Evolutionary conservation across 2,797 vertebrate genomes (phyloP), one percentile per base, ranked within the genome.

Genomic region (Aratinga solstitialis): DNA sequence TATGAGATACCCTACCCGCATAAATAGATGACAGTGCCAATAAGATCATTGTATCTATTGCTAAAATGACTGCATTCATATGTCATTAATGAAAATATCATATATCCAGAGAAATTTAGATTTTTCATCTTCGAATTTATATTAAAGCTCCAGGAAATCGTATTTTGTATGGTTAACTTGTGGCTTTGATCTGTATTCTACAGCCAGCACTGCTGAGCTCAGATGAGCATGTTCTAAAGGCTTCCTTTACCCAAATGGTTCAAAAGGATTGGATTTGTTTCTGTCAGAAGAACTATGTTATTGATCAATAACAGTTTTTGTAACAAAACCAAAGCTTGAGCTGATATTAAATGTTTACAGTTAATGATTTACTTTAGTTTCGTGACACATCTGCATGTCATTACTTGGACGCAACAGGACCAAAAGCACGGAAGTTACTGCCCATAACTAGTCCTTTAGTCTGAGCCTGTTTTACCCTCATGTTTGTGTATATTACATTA

Each of bases 401-500:
- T 67, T 56, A 67, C 78, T 87, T 50, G 29, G 26, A 72, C 38
- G 21, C 19, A 67, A 51, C 3, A 74, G 36, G 38, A 77, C 29
- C 23, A 34, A 85, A 83, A 56, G 40, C 65, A 91, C 7, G 4
- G 13, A 50, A 79, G 42, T 67, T 34, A 61, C 14, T 86, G 62
- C n/a, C 40, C 17, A 2, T 30, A 83, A 42, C 13, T 26, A 12
- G 16, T n/a, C 26, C 16, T 72, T 71, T 8, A 19, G 11, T 19
- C 56, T 38, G 23, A 78, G 32, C 38, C 69, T 18, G 3, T 42
- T 77, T 45, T n/a, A 0, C 12, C 9, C 45, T 76, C 5, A 10
- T 3, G 26, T 22, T 61, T 73, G 23, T 45, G n/a, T 27, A 23
- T 0, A 0, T 23, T n/a, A 59, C 34, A n/a, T 16, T 6, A 36